Percentiles rank a stretch among this genome's conserved stretches.
Conservation (phyloP, 2,888 invertebrate genomes). For the Sycophila texana region DNA sequence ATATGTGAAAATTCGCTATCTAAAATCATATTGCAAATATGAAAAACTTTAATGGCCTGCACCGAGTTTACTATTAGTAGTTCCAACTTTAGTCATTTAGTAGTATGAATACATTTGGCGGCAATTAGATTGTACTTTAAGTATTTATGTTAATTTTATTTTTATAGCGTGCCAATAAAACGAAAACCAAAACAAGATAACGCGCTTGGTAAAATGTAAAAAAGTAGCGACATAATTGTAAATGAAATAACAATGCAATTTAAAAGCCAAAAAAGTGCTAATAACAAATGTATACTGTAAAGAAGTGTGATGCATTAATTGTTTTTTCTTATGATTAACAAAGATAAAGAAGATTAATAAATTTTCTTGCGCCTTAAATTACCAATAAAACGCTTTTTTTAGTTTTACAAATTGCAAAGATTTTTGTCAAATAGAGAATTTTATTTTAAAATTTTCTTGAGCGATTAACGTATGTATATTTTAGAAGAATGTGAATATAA, state of each 20-base stretch:
- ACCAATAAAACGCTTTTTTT: slow-evolving; percentile 20
- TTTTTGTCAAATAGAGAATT: background rate
- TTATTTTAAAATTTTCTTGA: slow-evolving; percentile 2
- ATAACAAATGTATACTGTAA: background rate
- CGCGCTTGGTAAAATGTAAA: too few species aligned
- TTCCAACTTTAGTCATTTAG: too few species aligned
- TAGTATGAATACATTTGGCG: too few species aligned
- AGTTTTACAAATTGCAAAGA: slow-evolving; percentile 14
- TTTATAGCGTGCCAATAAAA: too few species aligned
- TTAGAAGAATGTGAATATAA: slow-evolving; percentile 32
- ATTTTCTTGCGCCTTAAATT: background rate
- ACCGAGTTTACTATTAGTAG: too few species aligned
- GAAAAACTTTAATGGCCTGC: too few species aligned
- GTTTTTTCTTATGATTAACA: slow-evolving; percentile 16
- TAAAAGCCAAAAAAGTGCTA: background rate
- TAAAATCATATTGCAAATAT: too few species aligned
- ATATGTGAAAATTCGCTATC: too few species aligned
- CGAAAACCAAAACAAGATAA: too few species aligned
- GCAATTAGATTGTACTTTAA: too few species aligned
- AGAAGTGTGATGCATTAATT: slow-evolving; percentile 8
- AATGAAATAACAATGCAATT: background rate
- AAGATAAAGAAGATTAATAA: background rate
- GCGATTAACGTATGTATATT: slow-evolving; percentile 31
- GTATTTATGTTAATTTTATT: too few species aligned
- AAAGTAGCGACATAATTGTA: too few species aligned